Conservation (phyloP, 2,113 vertebrate genomes). For the Tychaedon coryphoeus region DNA sequence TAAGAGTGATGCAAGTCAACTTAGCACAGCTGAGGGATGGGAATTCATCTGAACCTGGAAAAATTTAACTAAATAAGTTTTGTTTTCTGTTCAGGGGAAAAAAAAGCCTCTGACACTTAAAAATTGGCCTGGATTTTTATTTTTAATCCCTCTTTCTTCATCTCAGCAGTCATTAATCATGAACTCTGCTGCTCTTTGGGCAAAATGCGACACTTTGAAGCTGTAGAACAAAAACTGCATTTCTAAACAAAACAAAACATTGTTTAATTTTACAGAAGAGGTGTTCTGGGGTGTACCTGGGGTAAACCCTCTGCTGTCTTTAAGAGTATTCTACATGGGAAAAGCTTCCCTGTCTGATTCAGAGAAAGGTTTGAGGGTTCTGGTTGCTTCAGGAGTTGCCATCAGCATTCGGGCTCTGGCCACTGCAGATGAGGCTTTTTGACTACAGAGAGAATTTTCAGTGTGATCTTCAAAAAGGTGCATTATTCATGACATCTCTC, state of each 20-base stretch:
- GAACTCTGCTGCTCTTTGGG: neutral
- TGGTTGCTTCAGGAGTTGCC: neutral
- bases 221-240: neutral
- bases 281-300: neutral
- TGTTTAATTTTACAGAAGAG: neutral
- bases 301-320: neutral
- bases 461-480: neutral
- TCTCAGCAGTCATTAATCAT: neutral
- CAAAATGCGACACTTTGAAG: neutral
- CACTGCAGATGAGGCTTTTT: neutral
- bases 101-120: neutral
- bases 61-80: neutral
- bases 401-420: neutral
- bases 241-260: neutral
- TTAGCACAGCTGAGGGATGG: neutral
- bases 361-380: neutral
- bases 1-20: neutral
- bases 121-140: neutral
- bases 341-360: neutral
- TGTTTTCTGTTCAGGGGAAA: neutral
- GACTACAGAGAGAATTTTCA: neutral
- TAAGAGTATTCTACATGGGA: neutral
- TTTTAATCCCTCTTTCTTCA: conserved; percentile 1
- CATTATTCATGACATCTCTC: neutral
- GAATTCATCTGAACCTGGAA: conserved; percentile 8